These are phyloP conservation scores for Limnodromus scolopaceus DNA, from an alignment of 2,797 vertebrate genomes.

Conservation along the genomic window DNA sequence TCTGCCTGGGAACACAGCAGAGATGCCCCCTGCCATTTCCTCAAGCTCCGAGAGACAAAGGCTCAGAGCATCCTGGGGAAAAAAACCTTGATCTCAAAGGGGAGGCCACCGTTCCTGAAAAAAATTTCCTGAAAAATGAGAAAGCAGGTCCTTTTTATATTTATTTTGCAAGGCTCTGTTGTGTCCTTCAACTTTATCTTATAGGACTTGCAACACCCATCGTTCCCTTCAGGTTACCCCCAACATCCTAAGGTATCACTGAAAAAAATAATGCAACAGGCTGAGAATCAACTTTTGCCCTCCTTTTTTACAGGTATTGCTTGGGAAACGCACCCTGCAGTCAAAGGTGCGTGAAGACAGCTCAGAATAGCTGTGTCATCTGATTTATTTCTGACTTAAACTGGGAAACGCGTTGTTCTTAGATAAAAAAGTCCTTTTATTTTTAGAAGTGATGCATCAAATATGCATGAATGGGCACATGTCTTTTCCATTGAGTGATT, in stretches of 20 bases:
- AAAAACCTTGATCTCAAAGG: neutral
- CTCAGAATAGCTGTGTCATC: neutral
- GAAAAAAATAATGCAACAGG: neutral
- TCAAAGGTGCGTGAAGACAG: neutral
- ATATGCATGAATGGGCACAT: slow-evolving; percentile 36
- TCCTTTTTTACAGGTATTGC: neutral
- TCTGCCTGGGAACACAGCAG: neutral
- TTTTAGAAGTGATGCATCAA: slow-evolving; percentile 47
- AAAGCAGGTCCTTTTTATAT: neutral
- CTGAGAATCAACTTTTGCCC: neutral
- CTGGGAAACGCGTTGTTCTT: neutral
- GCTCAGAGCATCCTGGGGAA: neutral
- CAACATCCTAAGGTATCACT: neutral
- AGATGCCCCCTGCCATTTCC: neutral
- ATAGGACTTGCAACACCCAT: neutral
- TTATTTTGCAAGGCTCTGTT: neutral
- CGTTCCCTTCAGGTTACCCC: neutral
- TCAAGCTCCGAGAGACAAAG: neutral
- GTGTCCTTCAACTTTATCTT: neutral
- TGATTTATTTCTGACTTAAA: neutral
- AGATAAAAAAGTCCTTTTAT: slow-evolving; percentile 6
- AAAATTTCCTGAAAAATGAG: neutral
- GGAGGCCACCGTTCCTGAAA: neutral
- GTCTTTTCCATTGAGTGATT: slow-evolving; percentile 21
- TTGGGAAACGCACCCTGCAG: slow-evolving; percentile 3